These are phyloP conservation scores for Tetrao urogallus DNA, from an alignment of 2,113 vertebrate species.

Conservation along the genomic window DNA sequence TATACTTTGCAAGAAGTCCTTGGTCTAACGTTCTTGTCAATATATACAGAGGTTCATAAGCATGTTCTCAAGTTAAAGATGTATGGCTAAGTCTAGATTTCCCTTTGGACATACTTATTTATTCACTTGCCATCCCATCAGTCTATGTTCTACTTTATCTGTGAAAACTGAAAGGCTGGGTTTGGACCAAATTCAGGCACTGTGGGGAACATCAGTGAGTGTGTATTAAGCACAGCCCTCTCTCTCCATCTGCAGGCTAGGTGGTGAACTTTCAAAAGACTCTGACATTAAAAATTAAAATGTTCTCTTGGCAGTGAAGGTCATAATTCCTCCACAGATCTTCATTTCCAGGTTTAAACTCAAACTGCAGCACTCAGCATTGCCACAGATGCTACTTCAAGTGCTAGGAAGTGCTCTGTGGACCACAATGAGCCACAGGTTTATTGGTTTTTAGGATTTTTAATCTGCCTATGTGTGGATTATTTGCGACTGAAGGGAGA, in stretches of 20 bases:
- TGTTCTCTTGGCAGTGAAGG: not conserved
- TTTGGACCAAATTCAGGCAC: not conserved
- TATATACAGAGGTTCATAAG: not conserved
- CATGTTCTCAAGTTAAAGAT: not conserved
- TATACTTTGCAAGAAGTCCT: not conserved
- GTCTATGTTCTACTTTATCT: not conserved
- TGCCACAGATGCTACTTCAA: not conserved
- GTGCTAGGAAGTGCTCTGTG: not conserved
- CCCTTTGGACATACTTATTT: not conserved
- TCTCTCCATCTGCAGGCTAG: not conserved
- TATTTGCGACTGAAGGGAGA: not conserved
- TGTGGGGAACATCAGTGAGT: fast-evolving
- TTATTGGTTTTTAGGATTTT: constrained; percentile 1
- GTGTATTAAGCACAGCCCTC: not conserved
- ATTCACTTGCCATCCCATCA: fast-evolving
- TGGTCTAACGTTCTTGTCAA: not conserved
- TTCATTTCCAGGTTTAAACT: not conserved
- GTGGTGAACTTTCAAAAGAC: not conserved
- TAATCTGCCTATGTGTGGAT: not conserved
- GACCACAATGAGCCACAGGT: fast-evolving
- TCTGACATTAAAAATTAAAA: not conserved
- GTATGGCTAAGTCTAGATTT: too few relatives aligned
- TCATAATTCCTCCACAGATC: not conserved
- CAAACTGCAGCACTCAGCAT: not conserved
- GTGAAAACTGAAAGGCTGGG: not conserved